Evolutionary conservation across 2,113 vertebrate species (phyloP).

Genomic region (Pelvicachromis taeniatus): DNA sequence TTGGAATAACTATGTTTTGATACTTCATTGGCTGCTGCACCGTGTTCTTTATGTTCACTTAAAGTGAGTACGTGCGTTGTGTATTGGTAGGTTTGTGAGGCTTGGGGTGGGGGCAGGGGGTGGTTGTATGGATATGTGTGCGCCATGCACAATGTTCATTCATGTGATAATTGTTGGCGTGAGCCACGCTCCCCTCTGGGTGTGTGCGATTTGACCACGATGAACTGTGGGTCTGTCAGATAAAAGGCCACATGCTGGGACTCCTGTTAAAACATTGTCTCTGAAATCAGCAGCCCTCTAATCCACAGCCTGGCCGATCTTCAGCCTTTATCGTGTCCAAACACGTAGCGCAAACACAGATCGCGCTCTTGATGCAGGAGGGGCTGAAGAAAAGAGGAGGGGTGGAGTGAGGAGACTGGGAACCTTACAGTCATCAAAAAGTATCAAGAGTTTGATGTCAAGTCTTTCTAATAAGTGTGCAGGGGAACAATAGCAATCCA

Average conservation of each 20-base stretch:
- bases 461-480: not conserved
- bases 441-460: conserved; percentile 20
- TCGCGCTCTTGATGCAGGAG: conserved; percentile 5
- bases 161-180: conserved; percentile 75
- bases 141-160: conserved; percentile 62
- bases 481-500: not conserved
- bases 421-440: conserved; percentile 9
- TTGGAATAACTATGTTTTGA: conserved; percentile 12
- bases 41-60: not conserved
- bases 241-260: conserved; percentile 72
- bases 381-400: conserved; percentile 2
- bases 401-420: not conserved
- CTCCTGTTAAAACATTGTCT: conserved; percentile 67
- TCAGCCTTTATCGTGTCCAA: conserved; percentile 59
- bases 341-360: conserved; percentile 43
- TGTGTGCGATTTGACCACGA: conserved; percentile 72
- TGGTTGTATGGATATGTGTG: conserved; percentile 24
- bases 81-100: not conserved
- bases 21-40: not conserved
- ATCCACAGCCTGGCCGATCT: conserved; percentile 53
- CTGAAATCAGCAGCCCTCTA: conserved; percentile 44
- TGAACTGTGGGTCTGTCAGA: conserved; percentile 69
- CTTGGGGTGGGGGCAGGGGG: not conserved
- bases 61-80: not conserved
- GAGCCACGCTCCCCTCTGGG: conserved; percentile 66